Conservation (phyloP, 2,888 invertebrate genomes). For the Stenichneumon culpator region DNA sequence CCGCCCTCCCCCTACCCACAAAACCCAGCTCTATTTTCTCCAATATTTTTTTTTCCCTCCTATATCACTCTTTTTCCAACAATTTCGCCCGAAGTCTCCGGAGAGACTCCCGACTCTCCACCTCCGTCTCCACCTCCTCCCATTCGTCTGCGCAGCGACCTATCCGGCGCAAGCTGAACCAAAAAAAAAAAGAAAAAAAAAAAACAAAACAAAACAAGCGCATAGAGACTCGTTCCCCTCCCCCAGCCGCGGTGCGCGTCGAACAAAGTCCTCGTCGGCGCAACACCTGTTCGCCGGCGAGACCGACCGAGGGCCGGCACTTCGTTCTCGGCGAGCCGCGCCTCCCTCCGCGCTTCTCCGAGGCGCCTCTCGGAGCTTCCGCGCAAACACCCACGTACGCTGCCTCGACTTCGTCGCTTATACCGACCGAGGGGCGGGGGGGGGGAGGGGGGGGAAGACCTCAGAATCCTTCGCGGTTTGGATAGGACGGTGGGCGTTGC, state of each 20-base stretch:
- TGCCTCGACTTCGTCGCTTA: conserved; percentile 33
- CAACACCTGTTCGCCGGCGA: conserved; percentile 32
- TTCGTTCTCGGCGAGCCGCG: conserved; percentile 9
- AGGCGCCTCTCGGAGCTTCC: conserved; percentile 21
- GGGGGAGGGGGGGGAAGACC: conserved; percentile 76
- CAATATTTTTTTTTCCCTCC: too few species aligned
- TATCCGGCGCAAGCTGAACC: conserved; percentile 31
- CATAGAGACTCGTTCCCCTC: not conserved
- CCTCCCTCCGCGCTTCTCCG: conserved; percentile 53
- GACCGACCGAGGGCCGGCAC: not conserved
- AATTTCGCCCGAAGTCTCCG: too few species aligned
- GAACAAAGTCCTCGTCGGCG: conserved; percentile 19
- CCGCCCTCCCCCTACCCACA: too few species aligned
- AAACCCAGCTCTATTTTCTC: too few species aligned
- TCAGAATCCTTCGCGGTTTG: conserved; percentile 68
- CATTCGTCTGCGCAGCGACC: too few species aligned
- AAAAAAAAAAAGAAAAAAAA: conserved; percentile 32
- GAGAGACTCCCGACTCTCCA: too few species aligned
- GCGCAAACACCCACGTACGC: conserved; percentile 62
- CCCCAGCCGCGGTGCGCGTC: not conserved
- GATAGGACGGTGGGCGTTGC: conserved; percentile 83
- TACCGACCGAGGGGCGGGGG: conserved; percentile 38
- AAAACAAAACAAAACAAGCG: conserved; percentile 23
- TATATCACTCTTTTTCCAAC: too few species aligned
- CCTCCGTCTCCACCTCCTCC: too few species aligned